Percentiles rank a stretch among this genome's conserved stretches.
These are phyloP conservation scores for Dicentrarchus labrax DNA, from an alignment of 2,113 vertebrate species.

Conservation along the genomic window DNA sequence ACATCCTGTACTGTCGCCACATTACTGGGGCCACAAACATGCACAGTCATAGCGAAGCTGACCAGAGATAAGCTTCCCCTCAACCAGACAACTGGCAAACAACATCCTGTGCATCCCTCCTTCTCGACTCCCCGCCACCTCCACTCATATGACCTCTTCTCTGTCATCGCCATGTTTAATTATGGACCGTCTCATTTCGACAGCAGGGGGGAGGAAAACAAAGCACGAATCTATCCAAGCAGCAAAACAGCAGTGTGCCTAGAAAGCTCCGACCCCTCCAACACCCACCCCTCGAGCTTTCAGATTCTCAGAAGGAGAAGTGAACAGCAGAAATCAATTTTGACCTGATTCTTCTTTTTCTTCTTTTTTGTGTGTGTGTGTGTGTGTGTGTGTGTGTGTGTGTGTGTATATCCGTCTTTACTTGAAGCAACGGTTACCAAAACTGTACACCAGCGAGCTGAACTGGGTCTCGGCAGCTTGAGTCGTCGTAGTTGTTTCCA, in stretches of 20 bases:
- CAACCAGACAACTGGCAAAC: conserved; percentile 66
- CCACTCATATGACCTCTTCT: conserved; percentile 67
- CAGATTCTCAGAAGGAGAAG: conserved; percentile 44
- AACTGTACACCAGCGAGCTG: conserved; percentile 55
- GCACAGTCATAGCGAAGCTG: conserved; percentile 63
- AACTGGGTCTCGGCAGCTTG: conserved; percentile 71
- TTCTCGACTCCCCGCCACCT: conserved; percentile 47
- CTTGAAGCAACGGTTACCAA: conserved; percentile 52
- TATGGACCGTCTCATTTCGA: conserved; percentile 63
- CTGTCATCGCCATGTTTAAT: conserved; percentile 70
- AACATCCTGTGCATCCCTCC: conserved; percentile 61
- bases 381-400: background rate
- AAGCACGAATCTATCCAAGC: conserved; percentile 22
- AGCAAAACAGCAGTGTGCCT: conserved; percentile 17
- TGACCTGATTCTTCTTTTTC: conserved; percentile 54
- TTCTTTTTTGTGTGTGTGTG: background rate
- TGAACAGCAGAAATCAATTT: conserved; percentile 52
- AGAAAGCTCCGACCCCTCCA: conserved; percentile 21
- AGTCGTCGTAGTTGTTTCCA: conserved; percentile 81
- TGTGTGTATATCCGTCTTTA: background rate
- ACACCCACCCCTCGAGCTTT: background rate
- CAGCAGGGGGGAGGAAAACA: conserved; percentile 49
- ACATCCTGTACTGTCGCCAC: conserved; percentile 27
- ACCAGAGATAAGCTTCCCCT: conserved; percentile 75
- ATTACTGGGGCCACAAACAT: conserved; percentile 45